Evolutionary conservation across 2,113 vertebrate species (phyloP).

Genomic region (Ammospiza nelsoni): DNA sequence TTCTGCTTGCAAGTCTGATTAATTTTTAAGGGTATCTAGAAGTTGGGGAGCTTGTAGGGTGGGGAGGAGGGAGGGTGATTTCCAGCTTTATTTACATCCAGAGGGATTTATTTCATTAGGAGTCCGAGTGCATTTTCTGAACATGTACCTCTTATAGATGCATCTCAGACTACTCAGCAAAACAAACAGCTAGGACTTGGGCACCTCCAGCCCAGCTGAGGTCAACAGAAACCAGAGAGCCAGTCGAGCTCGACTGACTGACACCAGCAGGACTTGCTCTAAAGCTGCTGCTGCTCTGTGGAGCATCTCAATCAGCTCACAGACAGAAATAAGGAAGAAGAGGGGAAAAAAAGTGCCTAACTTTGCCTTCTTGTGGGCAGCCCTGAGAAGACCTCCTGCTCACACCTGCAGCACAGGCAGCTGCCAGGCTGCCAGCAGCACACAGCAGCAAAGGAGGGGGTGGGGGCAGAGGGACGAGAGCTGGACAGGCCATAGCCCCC

Average conservation of each 20-base stretch:
- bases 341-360: not conserved
- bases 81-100: not conserved
- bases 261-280: not conserved
- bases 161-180: not conserved
- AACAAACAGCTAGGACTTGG: not conserved
- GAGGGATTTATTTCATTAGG: not conserved
- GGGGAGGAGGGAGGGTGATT: accelerated
- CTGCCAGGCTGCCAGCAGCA: not conserved
- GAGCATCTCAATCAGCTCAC: not conserved
- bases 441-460: not conserved
- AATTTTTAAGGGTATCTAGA: not conserved
- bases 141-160: not conserved
- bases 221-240: not conserved
- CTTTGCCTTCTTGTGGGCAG: not conserved
- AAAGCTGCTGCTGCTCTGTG: not conserved
- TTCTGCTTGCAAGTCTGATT: not conserved
- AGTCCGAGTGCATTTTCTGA: not conserved
- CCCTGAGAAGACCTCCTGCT: not conserved
- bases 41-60: not conserved
- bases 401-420: not conserved
- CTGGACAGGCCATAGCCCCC: not conserved
- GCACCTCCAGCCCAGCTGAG: not conserved
- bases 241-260: not conserved
- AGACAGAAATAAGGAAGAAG: not conserved
- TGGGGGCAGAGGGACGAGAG: not conserved